Base-by-base conservation (phyloP, 1,140 invertebrate species). In the Vanessa atalanta region DNA sequence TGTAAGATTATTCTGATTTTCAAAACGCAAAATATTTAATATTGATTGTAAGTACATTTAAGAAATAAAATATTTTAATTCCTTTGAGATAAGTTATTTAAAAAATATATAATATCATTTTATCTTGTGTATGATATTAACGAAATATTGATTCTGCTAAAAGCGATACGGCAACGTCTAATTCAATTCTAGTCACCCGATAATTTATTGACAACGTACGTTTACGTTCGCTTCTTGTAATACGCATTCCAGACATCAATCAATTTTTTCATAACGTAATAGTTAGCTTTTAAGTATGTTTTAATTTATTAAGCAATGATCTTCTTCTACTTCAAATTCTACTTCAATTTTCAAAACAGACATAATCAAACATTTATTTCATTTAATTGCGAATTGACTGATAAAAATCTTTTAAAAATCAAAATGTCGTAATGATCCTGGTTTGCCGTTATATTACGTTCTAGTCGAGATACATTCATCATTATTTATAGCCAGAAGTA, bases 121-220 rank as follows among this genome's bases (percentile, higher is more conserved):
- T 31, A 61, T 61, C 3, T 37, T 15, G 68, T 31, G 3, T 31
- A 31, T 31, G 9, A 61, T 48, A 53, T 55, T n/a, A 53, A 47
- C 63, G 66, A 70, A 23, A 53, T 74, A 74, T 74, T 63, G 51
- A n/a, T 37, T 23, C 66, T 53, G 26, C 60, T 71, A 43, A 55
- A 65, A 74, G 48, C 48, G 61, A n/a, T 50, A 31, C 20, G 55
- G 51, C 53, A 70, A 78, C 57, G 65, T 80, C 77, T 82, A 85
- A 83, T 80, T 80, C 70, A 85, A 85, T 85, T 79, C 78, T 81
- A 61, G 69, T 51, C 60, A 57, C n/a, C 26, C 57, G 75, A 82
- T 85, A 85, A 85, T 85, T 85, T 84, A 75, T 80, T 73, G 70
- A 82, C 70, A 80, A 75, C 71, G 76, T 75, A 50, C 57, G 70